Evolutionary conservation across 1,140 invertebrate genomes (phyloP).

Genomic region (Drosophila nasuta): DNA sequence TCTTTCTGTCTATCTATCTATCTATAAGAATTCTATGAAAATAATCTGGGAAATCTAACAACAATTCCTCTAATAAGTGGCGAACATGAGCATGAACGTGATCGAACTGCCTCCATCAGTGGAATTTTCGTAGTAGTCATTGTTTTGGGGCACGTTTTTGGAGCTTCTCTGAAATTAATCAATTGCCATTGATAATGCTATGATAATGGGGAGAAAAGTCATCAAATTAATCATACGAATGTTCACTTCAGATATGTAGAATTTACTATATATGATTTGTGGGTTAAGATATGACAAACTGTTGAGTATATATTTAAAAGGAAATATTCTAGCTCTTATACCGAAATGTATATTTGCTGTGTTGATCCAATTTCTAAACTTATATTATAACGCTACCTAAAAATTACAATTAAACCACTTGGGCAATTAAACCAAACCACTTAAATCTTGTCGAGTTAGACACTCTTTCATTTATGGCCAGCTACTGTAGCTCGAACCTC

Average conservation of each 20-base stretch:
- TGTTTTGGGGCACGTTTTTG: conserved; percentile 4
- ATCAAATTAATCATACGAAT: conserved; percentile 10
- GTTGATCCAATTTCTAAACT: too few relatives aligned
- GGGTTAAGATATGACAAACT: too few relatives aligned
- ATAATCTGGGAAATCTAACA: conserved; percentile 10
- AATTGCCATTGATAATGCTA: conserved; percentile 56
- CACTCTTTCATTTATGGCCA: background rate
- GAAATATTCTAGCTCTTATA: too few relatives aligned
- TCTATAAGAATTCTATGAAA: conserved; percentile 61
- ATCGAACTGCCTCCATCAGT: conserved; percentile 11
- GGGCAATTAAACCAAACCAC: background rate
- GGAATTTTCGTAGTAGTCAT: background rate
- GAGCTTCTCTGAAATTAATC: conserved; percentile 48
- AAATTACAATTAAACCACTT: too few relatives aligned
- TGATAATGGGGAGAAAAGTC: background rate
- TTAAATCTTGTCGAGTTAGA: background rate
- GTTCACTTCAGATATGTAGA: background rate
- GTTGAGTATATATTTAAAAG: too few relatives aligned
- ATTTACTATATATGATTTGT: too few relatives aligned
- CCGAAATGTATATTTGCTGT: too few relatives aligned
- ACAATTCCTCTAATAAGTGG: conserved; percentile 42
- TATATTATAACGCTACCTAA: too few relatives aligned
- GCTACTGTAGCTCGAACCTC: background rate
- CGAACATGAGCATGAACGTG: conserved; percentile 30
- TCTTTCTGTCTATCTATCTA: background rate